phyloP scores from a whole-genome alignment of 1,140 invertebrate species.

The Penaeus indicus region DNA sequence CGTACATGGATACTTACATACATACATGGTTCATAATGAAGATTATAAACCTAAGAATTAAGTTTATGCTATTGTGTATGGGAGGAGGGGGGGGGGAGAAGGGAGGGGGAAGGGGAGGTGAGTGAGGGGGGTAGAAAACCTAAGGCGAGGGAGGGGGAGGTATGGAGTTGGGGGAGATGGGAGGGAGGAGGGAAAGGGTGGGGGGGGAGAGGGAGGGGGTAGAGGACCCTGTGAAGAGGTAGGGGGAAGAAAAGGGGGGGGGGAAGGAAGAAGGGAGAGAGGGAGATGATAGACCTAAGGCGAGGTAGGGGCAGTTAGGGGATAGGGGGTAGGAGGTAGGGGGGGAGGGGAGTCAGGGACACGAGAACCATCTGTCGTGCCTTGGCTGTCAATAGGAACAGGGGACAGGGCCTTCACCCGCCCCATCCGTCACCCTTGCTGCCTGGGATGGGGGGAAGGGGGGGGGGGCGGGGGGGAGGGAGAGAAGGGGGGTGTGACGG shows the following conservation, averaged over 20 bases:
- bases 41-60: too few species aligned
- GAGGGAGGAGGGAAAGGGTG: neutral
- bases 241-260: neutral
- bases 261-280: neutral
- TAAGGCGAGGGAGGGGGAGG: too few species aligned
- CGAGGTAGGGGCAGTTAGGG: neutral
- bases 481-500: neutral
- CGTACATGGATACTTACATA: too few species aligned
- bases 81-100: neutral
- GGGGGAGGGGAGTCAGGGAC: neutral
- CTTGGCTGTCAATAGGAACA: too few species aligned
- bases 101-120: too few species aligned
- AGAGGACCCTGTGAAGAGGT: neutral
- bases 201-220: neutral
- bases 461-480: neutral
- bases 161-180: too few species aligned
- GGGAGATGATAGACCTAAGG: neutral
- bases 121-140: too few species aligned
- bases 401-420: too few species aligned
- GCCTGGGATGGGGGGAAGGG: neutral
- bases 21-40: too few species aligned
- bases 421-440: too few species aligned
- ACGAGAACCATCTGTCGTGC: slow-evolving; percentile 8
- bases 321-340: neutral
- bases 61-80: too few species aligned